Percentiles rank a stretch among this genome's conserved stretches.
These are phyloP conservation scores for Apteryx owenii DNA, from an alignment of 2,113 vertebrate genomes.

Conservation along the genomic window DNA sequence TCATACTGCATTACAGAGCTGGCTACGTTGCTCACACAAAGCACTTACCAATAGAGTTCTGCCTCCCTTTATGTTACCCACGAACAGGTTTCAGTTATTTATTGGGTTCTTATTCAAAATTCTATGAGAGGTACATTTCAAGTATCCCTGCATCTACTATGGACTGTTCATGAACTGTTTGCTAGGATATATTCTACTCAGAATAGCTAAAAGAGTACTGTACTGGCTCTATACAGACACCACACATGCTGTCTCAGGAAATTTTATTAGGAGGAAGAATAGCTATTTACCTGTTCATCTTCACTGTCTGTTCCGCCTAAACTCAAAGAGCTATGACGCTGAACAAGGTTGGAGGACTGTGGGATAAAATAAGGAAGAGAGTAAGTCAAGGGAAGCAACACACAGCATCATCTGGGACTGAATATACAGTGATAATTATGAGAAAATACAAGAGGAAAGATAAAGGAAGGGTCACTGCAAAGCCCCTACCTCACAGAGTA, in stretches of 20 bases:
- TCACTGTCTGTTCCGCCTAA: conserved; percentile 85
- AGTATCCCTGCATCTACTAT: background rate
- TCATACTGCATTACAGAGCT: background rate
- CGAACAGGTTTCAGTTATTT: background rate
- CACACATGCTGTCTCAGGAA: background rate
- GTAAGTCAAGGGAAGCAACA: conserved; percentile 45
- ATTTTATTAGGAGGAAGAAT: conserved; percentile 28
- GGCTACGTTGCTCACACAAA: background rate
- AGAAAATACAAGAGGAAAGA: conserved; percentile 52
- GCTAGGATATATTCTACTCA: background rate
- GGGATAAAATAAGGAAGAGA: conserved; percentile 59
- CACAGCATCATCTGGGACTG: background rate
- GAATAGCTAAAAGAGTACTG: background rate
- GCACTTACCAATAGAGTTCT: background rate
- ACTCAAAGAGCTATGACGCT: conserved; percentile 82
- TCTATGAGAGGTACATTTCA: background rate
- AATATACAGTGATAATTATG: background rate
- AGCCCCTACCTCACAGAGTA: background rate
- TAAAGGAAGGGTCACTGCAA: background rate
- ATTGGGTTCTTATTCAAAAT: background rate
- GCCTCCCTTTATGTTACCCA: background rate
- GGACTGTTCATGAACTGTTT: background rate
- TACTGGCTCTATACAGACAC: background rate
- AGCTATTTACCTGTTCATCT: conserved; percentile 83
- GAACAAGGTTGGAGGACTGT: conserved; percentile 72